Base-by-base conservation (phyloP, 2,888 invertebrate species). In the Morpho deidamia region DNA sequence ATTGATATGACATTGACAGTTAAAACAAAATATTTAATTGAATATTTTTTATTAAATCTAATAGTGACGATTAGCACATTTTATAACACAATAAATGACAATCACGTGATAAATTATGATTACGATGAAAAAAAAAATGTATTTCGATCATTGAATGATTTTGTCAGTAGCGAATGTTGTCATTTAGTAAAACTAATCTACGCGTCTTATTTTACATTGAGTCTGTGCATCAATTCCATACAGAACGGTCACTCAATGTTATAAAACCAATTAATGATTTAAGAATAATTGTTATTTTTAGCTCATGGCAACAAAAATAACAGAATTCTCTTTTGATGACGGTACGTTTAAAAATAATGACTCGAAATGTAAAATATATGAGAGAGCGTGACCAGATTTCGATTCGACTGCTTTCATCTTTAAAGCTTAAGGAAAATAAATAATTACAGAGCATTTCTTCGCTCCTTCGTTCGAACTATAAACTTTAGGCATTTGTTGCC, bases 221-320 rank as follows among this genome's bases (percentile, higher is more conserved):
- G 53, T 53, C 49, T 44, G 48, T 44, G 43, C 9, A 41, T 53
- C 56, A 50, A 56, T 58, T 58, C 40, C 40, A 46, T 51, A 42
- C 35, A 55, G 49, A 53, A 47, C 44, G 41, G 23, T 41, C 44
- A 61, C 47, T 56, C 58, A 58, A 53, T 56, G 48, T 51, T 7
- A 37, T 51, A 48, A 32, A 39, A 43, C 49, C n/a, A 41, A 39
- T 45, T 49, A 39, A 51, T 34, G 44, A 43, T 37, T 47, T 41
- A 39, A 53, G 59, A 60, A 62, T 61, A 60, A 54, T 58, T 62
- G 61, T 58, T 58, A 60, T 48, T 63, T 63, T 64, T 59, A 56
- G 51, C 55, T 33, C 42, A 47, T 37, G 11, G 53, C 58, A 55
- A 53, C 56, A 62, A 63, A 62, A 62, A 51, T 58, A 61, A 61